phyloP scores from a whole-genome alignment of 2,113 vertebrate genomes.

The Crocuta crocuta region DNA sequence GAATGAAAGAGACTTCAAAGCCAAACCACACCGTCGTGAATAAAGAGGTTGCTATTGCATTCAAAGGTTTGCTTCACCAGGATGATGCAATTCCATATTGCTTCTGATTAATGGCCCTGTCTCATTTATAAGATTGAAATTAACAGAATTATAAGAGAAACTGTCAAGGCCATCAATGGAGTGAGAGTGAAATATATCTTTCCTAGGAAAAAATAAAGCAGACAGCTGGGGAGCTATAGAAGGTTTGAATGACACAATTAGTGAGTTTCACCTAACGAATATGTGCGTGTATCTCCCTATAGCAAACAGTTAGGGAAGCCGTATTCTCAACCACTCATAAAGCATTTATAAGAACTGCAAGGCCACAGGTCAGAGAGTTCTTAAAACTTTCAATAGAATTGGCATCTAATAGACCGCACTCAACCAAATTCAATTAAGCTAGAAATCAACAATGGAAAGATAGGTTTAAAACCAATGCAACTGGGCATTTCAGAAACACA shows the following conservation, averaged over 20 bases:
- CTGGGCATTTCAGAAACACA: slow-evolving; percentile 51
- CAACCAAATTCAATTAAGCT: background rate
- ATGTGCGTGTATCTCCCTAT: background rate
- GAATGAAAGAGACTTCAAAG: background rate
- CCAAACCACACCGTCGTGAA: background rate
- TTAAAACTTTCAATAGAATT: background rate
- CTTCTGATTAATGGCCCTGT: background rate
- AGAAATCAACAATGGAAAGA: slow-evolving; percentile 22
- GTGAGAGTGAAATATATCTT: background rate
- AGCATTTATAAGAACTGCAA: background rate
- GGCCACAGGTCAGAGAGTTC: background rate
- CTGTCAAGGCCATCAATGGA: slow-evolving; percentile 5
- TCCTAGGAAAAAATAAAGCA: slow-evolving; percentile 40
- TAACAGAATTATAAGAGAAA: slow-evolving; percentile 7
- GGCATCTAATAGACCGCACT: background rate
- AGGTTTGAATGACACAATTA: background rate
- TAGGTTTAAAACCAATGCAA: background rate
- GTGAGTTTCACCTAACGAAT: background rate
- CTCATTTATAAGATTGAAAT: slow-evolving; percentile 28
- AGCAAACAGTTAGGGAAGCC: background rate
- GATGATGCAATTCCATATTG: background rate
- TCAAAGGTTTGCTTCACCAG: background rate
- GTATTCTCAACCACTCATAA: background rate
- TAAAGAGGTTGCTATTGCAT: background rate
- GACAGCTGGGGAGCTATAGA: background rate